Conservation (phyloP, 2,888 invertebrate genomes). For the Dynastes hyllus region DNA sequence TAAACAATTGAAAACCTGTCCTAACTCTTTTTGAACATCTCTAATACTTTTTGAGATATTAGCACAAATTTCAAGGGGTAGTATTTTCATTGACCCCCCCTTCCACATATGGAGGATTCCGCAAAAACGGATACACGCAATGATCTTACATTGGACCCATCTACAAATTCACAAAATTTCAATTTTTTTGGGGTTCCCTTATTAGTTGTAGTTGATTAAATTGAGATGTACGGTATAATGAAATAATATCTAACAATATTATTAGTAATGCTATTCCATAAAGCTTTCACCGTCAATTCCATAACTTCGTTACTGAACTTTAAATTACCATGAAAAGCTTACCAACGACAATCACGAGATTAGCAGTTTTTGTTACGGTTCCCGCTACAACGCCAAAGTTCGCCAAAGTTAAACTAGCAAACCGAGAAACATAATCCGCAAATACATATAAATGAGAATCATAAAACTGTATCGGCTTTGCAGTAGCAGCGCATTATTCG, state of each 20-base stretch:
- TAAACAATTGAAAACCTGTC: no score
- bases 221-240: neutral
- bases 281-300: constrained; percentile 3
- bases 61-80: no score
- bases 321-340: constrained; percentile 22
- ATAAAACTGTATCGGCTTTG: constrained; percentile 39
- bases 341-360: constrained; percentile 3
- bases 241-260: neutral
- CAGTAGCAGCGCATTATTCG: neutral
- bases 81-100: no score
- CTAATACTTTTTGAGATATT: no score
- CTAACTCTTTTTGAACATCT: no score
- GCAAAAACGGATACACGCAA: no score
- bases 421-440: constrained; percentile 38
- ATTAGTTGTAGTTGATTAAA: no score
- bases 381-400: neutral
- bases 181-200: no score
- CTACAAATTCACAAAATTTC: no score
- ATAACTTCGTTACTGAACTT: neutral
- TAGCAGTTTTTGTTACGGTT: constrained; percentile 26
- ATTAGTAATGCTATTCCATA: neutral
- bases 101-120: no score
- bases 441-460: constrained; percentile 22
- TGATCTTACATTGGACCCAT: no score
- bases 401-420: neutral